Base-by-base conservation (phyloP, 2,113 vertebrate genomes). In the Jaculus jaculus region DNA sequence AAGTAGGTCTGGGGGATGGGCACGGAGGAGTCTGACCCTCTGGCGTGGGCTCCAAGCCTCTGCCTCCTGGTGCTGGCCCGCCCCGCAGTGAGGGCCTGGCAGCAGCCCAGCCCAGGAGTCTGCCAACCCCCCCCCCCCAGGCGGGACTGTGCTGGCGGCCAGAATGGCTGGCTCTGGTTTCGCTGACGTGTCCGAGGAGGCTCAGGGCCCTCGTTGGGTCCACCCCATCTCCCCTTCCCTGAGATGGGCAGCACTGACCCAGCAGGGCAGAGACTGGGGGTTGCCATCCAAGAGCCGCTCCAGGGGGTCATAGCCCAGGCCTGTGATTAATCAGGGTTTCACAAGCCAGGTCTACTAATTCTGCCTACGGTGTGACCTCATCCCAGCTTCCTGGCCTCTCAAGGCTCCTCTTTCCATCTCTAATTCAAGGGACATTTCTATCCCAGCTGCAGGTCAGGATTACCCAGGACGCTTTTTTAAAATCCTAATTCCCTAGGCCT, bases 141-240 rank as follows among this genome's bases (percentile, higher is more conserved):
- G 97, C 96, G 87, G 94, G 95, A 96, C 90, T 16, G 39, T 92
- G 94, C 94, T 21, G 94, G 93, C 90, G 58, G 96, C 90, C 93
- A 98, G 97, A 97, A 98, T 71, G 93, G 97, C 96, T 97, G 97
- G 97, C 96, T 98, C 97, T 3, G 42, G 97, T 98, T 98, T 98
- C 94, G 96, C 98, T 98, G 98, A 98, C 97, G 96, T 98, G 97
- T 97, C 98, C 95, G 32, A 87, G 58, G 91, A 94, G 90, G 79
- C 91, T 94, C 69, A 12, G 65, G 77, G 88, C 90, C 86, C 0
- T 26, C 0, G 60, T 68, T 34, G 6, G 78, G 89, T 81, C 97
- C 66, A 85, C 94, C 91, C 51, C 7, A 3, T 79, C 81, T 94
- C 90, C 72, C 92, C 66, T 75, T 87, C 54, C 86, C 83, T 26